phyloP scores from a whole-genome alignment of 2,888 invertebrate genomes.

The Hanleya hanleyi region DNA sequence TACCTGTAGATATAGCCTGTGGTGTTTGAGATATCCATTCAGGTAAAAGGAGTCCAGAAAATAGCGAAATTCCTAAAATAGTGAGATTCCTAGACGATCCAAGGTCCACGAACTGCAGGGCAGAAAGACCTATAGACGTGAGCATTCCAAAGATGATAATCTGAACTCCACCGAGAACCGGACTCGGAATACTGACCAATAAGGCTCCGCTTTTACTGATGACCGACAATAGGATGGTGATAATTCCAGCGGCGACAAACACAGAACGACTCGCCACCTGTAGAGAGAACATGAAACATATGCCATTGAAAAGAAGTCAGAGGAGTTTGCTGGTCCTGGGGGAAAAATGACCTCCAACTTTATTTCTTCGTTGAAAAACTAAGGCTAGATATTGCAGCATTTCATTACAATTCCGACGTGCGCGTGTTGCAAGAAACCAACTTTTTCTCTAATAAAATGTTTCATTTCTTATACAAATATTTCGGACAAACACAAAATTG shows the following conservation, averaged over 20 bases:
- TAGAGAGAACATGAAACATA: no score
- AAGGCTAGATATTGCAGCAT: no score
- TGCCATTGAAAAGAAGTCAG: no score
- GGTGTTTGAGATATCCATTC: slow-evolving; percentile 35
- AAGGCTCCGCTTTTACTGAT: slow-evolving; percentile 74
- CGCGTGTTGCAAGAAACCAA: no score
- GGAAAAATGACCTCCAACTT: no score
- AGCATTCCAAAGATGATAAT: slow-evolving; percentile 57
- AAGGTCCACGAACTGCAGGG: slow-evolving; percentile 78
- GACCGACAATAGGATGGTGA: slow-evolving; percentile 72
- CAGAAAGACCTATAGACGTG: slow-evolving; percentile 53
- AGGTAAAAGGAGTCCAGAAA: slow-evolving; percentile 82
- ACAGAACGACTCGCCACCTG: slow-evolving; percentile 74
- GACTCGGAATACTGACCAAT: slow-evolving; percentile 74
- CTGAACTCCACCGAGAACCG: slow-evolving; percentile 72
- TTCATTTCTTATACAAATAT: no score
- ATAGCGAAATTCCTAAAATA: slow-evolving; percentile 89
- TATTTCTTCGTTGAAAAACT: no score
- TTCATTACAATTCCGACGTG: no score
- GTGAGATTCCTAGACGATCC: slow-evolving; percentile 87
- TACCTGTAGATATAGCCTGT: slow-evolving; percentile 32
- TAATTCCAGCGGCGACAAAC: slow-evolving; percentile 70
- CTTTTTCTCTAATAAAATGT: no score
- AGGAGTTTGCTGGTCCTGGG: no score
- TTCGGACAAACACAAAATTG: no score